Conservation (phyloP, 1,140 invertebrate genomes). For the Caenorhabditis briggsae region DNA sequence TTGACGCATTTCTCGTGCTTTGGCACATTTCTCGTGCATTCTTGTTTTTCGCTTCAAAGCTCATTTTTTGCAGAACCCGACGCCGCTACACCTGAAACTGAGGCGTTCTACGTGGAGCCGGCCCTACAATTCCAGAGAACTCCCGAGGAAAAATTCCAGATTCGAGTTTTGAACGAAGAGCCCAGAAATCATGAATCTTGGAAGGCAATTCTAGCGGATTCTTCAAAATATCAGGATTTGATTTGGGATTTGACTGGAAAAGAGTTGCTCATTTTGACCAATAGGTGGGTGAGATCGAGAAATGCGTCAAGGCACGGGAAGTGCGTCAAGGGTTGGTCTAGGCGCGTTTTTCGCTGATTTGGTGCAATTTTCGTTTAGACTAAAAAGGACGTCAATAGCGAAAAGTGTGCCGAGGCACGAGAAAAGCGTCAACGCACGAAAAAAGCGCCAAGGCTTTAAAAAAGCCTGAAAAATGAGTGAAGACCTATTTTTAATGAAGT, state of each 20-base stretch:
- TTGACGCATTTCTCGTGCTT: too few relatives aligned
- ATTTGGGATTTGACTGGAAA: background rate
- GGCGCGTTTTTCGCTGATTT: too few relatives aligned
- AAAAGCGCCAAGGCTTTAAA: too few relatives aligned
- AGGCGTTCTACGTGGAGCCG: background rate
- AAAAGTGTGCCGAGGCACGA: too few relatives aligned
- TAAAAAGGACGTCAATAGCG: too few relatives aligned
- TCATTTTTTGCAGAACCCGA: background rate
- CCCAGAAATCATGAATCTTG: background rate
- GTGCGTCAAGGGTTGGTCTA: background rate
- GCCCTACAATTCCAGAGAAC: background rate
- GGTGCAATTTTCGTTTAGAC: background rate
- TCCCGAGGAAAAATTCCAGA: background rate
- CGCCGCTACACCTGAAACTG: background rate
- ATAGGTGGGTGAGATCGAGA: background rate
- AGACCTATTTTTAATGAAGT: too few relatives aligned
- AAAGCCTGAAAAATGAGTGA: too few relatives aligned
- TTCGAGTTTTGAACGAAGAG: background rate
- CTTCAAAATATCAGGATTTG: background rate
- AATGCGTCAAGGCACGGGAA: background rate
- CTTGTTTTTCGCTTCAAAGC: too few relatives aligned
- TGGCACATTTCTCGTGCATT: too few relatives aligned
- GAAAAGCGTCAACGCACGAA: too few relatives aligned
- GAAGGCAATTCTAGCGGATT: background rate
- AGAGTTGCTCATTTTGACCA: background rate